A percentile compares a stretch with the other conserved stretches of the same genome.
These are phyloP conservation scores for Vireo altiloquus DNA, from an alignment of 2,113 vertebrate genomes.

Conservation along the genomic window DNA sequence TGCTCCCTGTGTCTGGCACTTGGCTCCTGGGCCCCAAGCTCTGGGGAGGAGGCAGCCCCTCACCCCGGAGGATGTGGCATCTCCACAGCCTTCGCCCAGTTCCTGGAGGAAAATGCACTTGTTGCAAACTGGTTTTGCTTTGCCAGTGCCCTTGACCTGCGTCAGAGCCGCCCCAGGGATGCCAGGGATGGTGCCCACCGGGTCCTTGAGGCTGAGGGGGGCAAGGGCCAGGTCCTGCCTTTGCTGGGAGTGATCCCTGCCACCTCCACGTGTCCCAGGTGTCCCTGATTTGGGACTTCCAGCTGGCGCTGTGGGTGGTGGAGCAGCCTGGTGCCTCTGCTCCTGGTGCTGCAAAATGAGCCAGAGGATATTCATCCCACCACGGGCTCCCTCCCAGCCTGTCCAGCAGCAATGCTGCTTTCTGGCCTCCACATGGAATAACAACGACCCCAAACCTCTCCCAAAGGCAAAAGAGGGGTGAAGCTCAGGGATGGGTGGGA, in stretches of 20 bases:
- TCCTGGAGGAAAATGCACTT: background rate
- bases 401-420: accelerated
- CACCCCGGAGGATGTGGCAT: accelerated
- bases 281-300: background rate
- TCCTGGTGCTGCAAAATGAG: background rate
- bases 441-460: background rate
- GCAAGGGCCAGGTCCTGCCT: background rate
- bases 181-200: background rate
- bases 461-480: background rate
- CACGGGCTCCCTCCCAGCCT: background rate
- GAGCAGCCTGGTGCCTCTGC: background rate
- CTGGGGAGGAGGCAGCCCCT: background rate
- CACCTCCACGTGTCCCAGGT: accelerated
- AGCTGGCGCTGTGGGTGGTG: background rate
- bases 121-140: background rate
- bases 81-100: background rate
- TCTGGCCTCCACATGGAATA: background rate
- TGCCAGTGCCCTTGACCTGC: background rate
- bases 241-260: background rate
- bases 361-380: accelerated
- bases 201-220: background rate
- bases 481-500: background rate
- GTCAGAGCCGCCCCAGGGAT: background rate
- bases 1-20: background rate
- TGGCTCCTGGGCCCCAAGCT: background rate